phyloP scores from a whole-genome alignment of 1,140 invertebrate genomes.

The Cydia strobilella region DNA sequence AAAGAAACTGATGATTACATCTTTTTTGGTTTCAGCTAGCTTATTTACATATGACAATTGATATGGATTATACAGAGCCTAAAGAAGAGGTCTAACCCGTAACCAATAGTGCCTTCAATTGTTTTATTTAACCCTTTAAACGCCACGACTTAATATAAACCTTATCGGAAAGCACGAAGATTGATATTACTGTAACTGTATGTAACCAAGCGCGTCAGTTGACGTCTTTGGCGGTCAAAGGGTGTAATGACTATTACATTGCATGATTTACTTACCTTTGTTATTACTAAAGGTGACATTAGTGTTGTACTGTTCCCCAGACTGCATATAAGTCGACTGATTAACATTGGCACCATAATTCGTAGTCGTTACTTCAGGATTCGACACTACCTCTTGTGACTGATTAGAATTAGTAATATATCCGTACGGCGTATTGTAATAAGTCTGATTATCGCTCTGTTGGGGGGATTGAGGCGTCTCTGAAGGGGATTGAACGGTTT shows the following conservation, averaged over 20 bases:
- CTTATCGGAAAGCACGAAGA: too few species aligned
- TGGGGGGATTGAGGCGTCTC: constrained; percentile 58
- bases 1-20: constrained; percentile 44
- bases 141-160: too few species aligned
- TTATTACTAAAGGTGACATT: constrained; percentile 58
- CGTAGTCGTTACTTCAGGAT: constrained; percentile 45
- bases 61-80: too few species aligned
- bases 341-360: constrained; percentile 60
- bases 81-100: too few species aligned
- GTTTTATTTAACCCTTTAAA: too few species aligned
- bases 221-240: too few species aligned
- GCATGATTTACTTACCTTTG: constrained; percentile 62
- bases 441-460: constrained; percentile 57
- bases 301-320: constrained; percentile 52
- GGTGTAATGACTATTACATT: neutral
- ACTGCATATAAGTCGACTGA: constrained; percentile 69
- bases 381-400: constrained; percentile 44
- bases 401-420: constrained; percentile 71
- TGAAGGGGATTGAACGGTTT: constrained; percentile 80
- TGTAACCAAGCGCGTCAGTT: too few species aligned
- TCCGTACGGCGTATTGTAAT: constrained; percentile 80
- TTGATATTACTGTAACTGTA: too few species aligned
- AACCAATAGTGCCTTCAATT: too few species aligned
- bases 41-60: too few species aligned
- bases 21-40: constrained; percentile 33